phyloP scores from a whole-genome alignment of 2,797 vertebrate species.

The Zenarchopterus dispar region DNA sequence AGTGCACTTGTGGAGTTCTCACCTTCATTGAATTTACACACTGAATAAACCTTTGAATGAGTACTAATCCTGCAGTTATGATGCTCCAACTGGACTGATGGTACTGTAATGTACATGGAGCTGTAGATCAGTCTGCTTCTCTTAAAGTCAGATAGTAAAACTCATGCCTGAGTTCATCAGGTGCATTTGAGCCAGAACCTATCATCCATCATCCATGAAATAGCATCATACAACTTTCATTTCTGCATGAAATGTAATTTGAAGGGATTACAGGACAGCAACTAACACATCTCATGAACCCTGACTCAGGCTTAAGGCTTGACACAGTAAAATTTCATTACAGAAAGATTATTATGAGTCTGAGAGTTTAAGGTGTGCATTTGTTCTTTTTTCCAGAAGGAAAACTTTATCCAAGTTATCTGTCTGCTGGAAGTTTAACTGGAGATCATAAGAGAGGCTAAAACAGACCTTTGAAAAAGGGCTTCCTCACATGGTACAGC shows the following conservation, averaged over 20 bases:
- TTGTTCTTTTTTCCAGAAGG: slow-evolving; percentile 35
- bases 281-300: slow-evolving; percentile 40
- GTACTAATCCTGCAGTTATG: background rate
- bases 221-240: slow-evolving; percentile 24
- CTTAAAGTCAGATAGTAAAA: slow-evolving; percentile 1
- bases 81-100: background rate
- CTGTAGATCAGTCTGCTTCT: background rate
- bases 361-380: slow-evolving; percentile 38
- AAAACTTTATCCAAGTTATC: slow-evolving; percentile 22
- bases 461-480: background rate
- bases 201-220: slow-evolving; percentile 45
- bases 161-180: slow-evolving; percentile 24
- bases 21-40: no score
- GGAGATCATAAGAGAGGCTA: slow-evolving; percentile 7
- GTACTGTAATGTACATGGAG: background rate
- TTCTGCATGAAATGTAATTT: slow-evolving; percentile 47
- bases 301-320: slow-evolving; percentile 30
- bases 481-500: no score
- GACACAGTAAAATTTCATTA: slow-evolving; percentile 54
- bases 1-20: background rate
- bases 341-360: slow-evolving; percentile 55
- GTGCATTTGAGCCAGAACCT: slow-evolving; percentile 36
- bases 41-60: slow-evolving; percentile 8
- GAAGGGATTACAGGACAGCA: slow-evolving; percentile 46
- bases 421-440: slow-evolving; percentile 6